Base-by-base conservation (phyloP, 1,140 invertebrate genomes). In the Papilio glaucus region DNA sequence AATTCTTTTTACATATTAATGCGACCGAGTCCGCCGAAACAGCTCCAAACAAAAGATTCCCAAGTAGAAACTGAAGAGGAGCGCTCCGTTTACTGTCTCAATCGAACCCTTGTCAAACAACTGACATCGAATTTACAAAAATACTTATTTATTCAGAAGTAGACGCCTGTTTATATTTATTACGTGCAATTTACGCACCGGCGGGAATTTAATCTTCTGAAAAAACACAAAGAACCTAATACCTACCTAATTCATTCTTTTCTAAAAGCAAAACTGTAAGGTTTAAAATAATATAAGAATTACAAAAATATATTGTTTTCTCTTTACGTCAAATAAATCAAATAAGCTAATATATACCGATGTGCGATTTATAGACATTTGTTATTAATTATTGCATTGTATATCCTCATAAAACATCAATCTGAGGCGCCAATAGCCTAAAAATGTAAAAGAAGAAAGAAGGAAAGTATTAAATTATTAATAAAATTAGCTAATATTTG, bases 81-180 rank as follows among this genome's bases (percentile, higher is more conserved):
- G 42, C 42, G 26, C 67, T 37, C 67, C 42, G 67, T 69, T 69
- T 69, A 69, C 67, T 69, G 67, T 69, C 67, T 69, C 67, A 69
- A 69, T 69, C 67, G 67, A 69, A 69, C 67, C 67, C 67, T 69
- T 69, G 67, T 69, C 67, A 69, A 69, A 69, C 67, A 69, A 69
- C 67, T 69, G 67, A 69, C 67, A 69, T 49, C 67, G 67, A 69
- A 69, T 69, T 69, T 69, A 69, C 67, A 69, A 69, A 69, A 69
- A 69, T 69, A 69, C 67, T 69, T 69, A 69, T 69, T 69, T 69
- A 69, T 69, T 69, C 67, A 69, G 42, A 69, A 69, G 67, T 69
- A 69, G 67, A 53, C 42, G 67, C 67, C 67, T 49, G 67, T 69
- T 69, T 69, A 69, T 69, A 69, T 69, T 69, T 69, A 69, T 69